Base-by-base conservation (phyloP, 2,888 invertebrate genomes). In the Parnassius smintheus region DNA sequence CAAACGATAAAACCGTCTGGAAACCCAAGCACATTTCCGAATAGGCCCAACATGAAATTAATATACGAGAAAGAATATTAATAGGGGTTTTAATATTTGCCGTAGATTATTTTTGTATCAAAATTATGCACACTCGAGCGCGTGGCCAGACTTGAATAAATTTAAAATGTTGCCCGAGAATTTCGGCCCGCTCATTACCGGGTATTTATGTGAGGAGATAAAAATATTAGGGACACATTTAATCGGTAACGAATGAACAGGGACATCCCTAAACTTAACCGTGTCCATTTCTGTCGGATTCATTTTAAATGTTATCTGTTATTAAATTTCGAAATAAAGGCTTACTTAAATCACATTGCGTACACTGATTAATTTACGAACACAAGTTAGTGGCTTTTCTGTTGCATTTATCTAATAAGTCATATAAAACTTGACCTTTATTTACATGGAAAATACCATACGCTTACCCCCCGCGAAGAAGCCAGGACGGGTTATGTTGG, bases 141-240 rank as follows among this genome's bases (percentile, higher is more conserved):
- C 74, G 75, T 79, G 77, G 80, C 72, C 78, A 79, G 83, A 86
- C 86, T 90, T 86, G 87, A 87, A 91, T 90, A 88, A 89, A 91
- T 91, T 89, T 88, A 70, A 83, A 83, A 83, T 81, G 79, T 74
- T 77, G 80, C 75, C 75, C 80, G 89, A 88, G 87, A 90, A 89
- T 89, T 85, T 83, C 74, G 82, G 86, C 77, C 70, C 78, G 73
- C 91, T 91, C 91, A 91, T 91, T 91, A 91, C 86, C 72, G 82
- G 68, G 88, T 91, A 91, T 91, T 91, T 91, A 91, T 91, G 90
- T 82, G 85, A 81, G 75, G 78, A 91, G 91, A 91, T 91, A 91
- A 91, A 91, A 91, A 91, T 91, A 90, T 91, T 90, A 89, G 91
- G 91, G 91, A 88, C 88, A 87, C 80, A 70, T 82, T 85, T 87